Percentiles rank a stretch among this genome's conserved stretches.
Evolutionary conservation across 2,113 vertebrate species (phyloP).

Genomic region (Ptychochromis oligacanthus): DNA sequence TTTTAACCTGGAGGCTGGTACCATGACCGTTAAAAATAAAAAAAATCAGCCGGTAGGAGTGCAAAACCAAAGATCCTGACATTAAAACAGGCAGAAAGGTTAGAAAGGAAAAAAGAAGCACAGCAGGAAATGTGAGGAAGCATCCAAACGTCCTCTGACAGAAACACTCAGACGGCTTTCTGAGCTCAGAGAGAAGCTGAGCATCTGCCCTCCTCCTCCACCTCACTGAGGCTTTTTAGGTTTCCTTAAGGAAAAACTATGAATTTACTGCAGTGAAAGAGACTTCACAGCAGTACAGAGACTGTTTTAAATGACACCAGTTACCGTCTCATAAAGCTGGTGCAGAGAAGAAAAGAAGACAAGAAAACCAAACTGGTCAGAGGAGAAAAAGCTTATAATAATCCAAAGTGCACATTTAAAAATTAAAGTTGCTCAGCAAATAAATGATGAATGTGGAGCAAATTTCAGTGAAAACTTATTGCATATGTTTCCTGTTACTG

Average conservation of each 20-base stretch:
- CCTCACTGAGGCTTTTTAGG: background rate
- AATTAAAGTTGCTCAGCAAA: background rate
- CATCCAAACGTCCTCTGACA: no score
- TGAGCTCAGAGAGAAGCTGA: no score
- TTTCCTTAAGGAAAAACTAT: background rate
- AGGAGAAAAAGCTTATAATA: background rate
- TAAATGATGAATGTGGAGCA: no score
- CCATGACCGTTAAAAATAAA: background rate
- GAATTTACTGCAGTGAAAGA: background rate
- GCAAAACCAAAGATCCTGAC: no score
- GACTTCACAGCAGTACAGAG: background rate
- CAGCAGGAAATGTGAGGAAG: background rate
- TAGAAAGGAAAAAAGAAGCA: no score
- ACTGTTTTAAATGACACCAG: background rate
- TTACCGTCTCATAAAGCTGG: background rate
- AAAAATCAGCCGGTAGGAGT: background rate
- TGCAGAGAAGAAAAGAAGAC: background rate
- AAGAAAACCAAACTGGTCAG: no score
- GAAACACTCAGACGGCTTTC: no score
- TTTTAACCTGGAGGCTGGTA: background rate
- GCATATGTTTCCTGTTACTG: background rate
- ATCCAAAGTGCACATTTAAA: constrained; percentile 1
- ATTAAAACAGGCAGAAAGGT: background rate
- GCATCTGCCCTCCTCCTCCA: no score
- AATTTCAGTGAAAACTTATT: background rate